Evolutionary conservation across 2,888 invertebrate species (phyloP), one percentile per base, ranked within the genome.

Genomic region (Odiellus spinosus): DNA sequence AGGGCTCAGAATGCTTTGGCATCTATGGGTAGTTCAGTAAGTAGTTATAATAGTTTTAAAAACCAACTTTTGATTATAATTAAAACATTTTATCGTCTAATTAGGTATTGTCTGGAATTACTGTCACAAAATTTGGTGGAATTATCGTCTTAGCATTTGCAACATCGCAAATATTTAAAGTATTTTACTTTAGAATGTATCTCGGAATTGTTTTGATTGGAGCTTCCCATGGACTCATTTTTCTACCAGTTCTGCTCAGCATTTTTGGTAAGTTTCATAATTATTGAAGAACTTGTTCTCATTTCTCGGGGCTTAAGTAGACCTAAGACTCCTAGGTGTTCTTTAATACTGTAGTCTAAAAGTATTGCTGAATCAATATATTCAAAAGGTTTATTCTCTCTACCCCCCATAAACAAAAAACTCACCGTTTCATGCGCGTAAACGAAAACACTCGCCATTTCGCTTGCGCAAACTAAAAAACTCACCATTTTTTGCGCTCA

Each of bases 141-240:
- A 95, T 98, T 63, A 75, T 93, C 52, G 91, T 98, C 44, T 73
- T 98, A 53, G 93, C 83, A 14, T 93, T 95, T 64, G 91, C 96
- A 18, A 93, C 93, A 67, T 91, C 91, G 50, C 91, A 93, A 72
- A 88, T 98, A 55, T 98, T 98, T 73, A 78, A 84, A 67, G 65
- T 74, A 17, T 91, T 87, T 71, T 93, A 91, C 73, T 93, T 91
- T 74, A 77, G 90, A 55, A 91, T 95, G 90, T 98, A 96, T 70
- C 73, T 98, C 63, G 90, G 93, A 50, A 98, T 98, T 59, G 96
- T 98, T 46, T 62, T 96, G 51, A 82, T 90, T 65, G 98, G 98
- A 45, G 96, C 96, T 8, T 80, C 88, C 8, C 96, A 98, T 68
- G 96, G 96, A 12, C 78, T 99, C 50, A 80, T 98, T 61, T 93